A percentile compares a stretch with the other conserved stretches of the same genome.
Evolutionary conservation across 1,140 invertebrate genomes (phyloP).

Genomic region (Neotoxoptera formosana): DNA sequence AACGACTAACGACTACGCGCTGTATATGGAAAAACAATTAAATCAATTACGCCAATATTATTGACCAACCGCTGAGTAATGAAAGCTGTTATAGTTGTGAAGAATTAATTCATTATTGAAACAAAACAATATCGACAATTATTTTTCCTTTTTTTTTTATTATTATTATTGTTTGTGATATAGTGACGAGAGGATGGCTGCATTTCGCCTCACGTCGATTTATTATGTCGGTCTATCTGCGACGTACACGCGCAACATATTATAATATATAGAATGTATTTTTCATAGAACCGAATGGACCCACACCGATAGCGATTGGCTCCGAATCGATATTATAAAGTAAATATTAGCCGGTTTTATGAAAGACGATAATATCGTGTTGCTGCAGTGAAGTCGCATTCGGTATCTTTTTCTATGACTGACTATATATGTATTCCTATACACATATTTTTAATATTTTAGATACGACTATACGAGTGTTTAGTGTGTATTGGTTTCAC

Average conservation of each 20-base stretch:
- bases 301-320: neutral
- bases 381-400: neutral
- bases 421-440: neutral
- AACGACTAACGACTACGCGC: no score
- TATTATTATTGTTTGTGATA: neutral
- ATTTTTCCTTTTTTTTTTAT: slow-evolving; percentile 1
- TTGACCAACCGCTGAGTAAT: slow-evolving; percentile 19
- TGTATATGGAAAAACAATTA: neutral
- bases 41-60: neutral
- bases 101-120: slow-evolving; percentile 25
- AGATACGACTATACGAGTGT: neutral
- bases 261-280: neutral
- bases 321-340: neutral
- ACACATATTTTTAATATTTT: neutral
- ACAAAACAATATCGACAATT: neutral
- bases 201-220: neutral
- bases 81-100: neutral
- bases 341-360: neutral
- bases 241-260: neutral
- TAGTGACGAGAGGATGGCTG: no score
- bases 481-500: neutral
- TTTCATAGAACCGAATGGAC: neutral
- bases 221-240: neutral
- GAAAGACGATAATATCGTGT: neutral
- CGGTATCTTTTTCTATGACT: neutral